phyloP scores from a whole-genome alignment of 53 echinoderm and acorn worm genomes.

The Luidia sarsii region DNA sequence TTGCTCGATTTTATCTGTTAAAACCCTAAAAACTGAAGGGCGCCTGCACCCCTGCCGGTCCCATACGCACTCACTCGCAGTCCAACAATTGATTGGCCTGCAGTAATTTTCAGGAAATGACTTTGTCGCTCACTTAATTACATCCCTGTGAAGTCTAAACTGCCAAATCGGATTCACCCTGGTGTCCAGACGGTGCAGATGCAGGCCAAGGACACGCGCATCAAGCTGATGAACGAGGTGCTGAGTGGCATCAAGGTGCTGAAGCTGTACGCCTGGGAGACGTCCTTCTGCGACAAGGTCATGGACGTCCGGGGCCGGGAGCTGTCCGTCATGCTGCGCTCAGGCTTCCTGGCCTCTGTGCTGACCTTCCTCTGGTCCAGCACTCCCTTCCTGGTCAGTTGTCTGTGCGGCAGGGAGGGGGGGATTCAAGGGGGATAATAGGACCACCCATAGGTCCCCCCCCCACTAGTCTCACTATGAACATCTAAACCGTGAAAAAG shows the following conservation, averaged over 20 bases:
- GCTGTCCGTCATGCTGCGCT: slow-evolving; percentile 54
- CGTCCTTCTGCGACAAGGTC: slow-evolving; percentile 78
- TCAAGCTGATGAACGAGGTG: slow-evolving; percentile 90
- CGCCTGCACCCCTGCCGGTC: too few relatives aligned
- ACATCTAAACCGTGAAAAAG: too few relatives aligned
- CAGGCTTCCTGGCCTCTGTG: slow-evolving; percentile 64
- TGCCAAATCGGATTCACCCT: background rate
- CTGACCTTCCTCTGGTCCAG: slow-evolving; percentile 80
- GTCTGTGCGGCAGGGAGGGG: background rate
- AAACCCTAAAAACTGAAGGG: too few relatives aligned
- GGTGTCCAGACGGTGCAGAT: slow-evolving; percentile 76
- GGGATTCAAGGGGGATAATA: too few relatives aligned
- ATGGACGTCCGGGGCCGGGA: slow-evolving; percentile 72
- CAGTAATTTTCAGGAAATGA: too few relatives aligned
- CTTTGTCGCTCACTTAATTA: background rate
- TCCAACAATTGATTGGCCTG: too few relatives aligned
- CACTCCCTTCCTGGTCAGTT: slow-evolving; percentile 76
- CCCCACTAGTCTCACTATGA: too few relatives aligned
- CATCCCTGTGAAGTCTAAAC: background rate
- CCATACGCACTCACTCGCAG: too few relatives aligned
- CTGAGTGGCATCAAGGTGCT: slow-evolving; percentile 89
- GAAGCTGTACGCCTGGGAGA: slow-evolving; percentile 94
- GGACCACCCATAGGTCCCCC: too few relatives aligned
- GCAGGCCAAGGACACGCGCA: slow-evolving; percentile 75
- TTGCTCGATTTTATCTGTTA: too few relatives aligned